phyloP scores from a whole-genome alignment of 1,140 invertebrate species.

The Laodelphax striatellus region DNA sequence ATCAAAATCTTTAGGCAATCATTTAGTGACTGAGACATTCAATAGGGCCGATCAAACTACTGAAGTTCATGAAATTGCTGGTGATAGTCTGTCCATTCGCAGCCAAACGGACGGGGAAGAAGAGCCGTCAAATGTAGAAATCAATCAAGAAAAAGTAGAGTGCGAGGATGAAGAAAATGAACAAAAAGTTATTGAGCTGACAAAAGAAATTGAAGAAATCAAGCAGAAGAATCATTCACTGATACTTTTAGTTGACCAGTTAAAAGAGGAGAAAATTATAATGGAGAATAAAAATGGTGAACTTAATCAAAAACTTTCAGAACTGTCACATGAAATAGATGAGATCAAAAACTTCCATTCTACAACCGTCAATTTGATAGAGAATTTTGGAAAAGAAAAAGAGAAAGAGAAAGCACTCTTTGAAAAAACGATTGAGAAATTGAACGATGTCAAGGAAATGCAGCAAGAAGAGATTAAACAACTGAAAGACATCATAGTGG shows the following conservation, averaged over 20 bases:
- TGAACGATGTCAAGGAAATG: too few species aligned
- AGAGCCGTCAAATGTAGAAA: constrained; percentile 12
- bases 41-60: constrained; percentile 7
- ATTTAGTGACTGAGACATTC: constrained; percentile 1
- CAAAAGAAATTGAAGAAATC: background rate
- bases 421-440: too few species aligned
- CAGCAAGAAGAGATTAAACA: too few species aligned
- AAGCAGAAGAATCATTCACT: background rate
- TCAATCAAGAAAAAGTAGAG: constrained; percentile 26
- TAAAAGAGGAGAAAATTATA: background rate
- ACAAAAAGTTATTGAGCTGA: constrained; percentile 24
- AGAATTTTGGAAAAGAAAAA: too few species aligned
- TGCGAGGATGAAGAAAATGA: constrained; percentile 25
- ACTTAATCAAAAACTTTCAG: too few species aligned
- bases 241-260: background rate
- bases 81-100: constrained; percentile 29
- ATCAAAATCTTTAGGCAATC: background rate
- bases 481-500: too few species aligned
- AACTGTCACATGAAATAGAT: too few species aligned
- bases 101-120: constrained; percentile 21
- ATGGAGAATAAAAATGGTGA: background rate
- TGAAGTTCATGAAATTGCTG: constrained; percentile 25
- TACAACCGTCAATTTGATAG: too few species aligned
- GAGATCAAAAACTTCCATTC: too few species aligned
- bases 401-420: too few species aligned